Base-by-base conservation (phyloP, 1,140 invertebrate species). In the Caerostris darwini region DNA sequence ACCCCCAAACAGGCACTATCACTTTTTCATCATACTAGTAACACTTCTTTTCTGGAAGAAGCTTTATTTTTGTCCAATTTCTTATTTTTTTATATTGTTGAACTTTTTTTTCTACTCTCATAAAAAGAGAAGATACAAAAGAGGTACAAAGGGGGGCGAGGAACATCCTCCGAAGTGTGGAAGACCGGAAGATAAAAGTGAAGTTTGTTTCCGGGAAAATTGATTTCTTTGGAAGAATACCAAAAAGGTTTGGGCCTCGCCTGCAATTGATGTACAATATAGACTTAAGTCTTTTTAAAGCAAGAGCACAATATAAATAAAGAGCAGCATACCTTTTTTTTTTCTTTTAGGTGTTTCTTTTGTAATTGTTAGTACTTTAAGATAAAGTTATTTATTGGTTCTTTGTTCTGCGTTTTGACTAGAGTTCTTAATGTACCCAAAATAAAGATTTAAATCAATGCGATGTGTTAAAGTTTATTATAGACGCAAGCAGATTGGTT, bases 181-280 rank as follows among this genome's bases (percentile, higher is more conserved):
- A 77, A 34, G 71, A 10, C 71, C 82, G 82, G 82, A 83, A 83
- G 82, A 83, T 83, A 83, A 83, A 83, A 83, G 82, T 56, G 56
- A 83, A 83, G 82, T 83, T 83, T 58, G 82, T 83, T 83, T 83
- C 82, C 82, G 82, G 53, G 17, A 54, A 58, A 83, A 83, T 83
- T 83, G 82, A 83, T 83, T 83, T 83, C 82, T 83, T 83, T 58
- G 82, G 82, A 83, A 58, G 54, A 57, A 58, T n/a, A 57, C 82
- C 82, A 83, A 83, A 34, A 58, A 58, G 34, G 34, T 34, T 7
- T 53, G 53, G n/a, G 82, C 34, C 34, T 56, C 17, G 14, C 12
- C 12, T 57, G 14, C 53, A 56, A n/a, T 83, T 82, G 82, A 56
- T 54, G 54, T n/a, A 5, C 4, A 56, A 12, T 10, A 83, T 54